A percentile compares a stretch with the other conserved stretches of the same genome.
phyloP scores from a whole-genome alignment of 2,888 invertebrate species.

The Amphipoea oculea region DNA sequence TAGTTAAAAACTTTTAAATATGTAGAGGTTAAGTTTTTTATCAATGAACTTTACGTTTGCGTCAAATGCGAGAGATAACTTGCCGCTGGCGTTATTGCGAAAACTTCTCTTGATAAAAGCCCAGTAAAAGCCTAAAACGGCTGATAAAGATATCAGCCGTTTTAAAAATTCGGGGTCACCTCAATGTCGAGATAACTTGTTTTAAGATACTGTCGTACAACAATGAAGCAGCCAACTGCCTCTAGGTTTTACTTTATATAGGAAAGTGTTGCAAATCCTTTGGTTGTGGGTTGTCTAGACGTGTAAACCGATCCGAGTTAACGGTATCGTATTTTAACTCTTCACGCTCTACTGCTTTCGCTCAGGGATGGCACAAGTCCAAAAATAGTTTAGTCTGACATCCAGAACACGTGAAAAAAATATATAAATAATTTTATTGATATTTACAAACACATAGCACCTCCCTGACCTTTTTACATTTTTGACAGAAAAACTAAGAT shows the following conservation, averaged over 20 bases:
- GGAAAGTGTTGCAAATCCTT: slow-evolving; percentile 66
- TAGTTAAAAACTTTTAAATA: neutral
- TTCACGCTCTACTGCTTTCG: slow-evolving; percentile 72
- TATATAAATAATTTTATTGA: neutral
- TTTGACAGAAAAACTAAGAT: neutral
- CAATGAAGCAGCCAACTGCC: slow-evolving; percentile 20
- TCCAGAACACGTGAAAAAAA: neutral
- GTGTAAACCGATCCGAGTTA: slow-evolving; percentile 74
- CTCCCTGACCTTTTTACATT: neutral
- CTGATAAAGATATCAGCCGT: slow-evolving; percentile 60
- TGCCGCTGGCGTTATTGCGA: slow-evolving; percentile 63
- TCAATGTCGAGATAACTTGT: slow-evolving; percentile 33
- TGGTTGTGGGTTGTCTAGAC: slow-evolving; percentile 67
- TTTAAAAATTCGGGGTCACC: slow-evolving; percentile 67
- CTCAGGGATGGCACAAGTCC: slow-evolving; percentile 70
- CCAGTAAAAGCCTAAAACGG: neutral
- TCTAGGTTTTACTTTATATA: slow-evolving; percentile 63
- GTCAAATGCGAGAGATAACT: slow-evolving; percentile 75
- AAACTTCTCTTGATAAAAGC: slow-evolving; percentile 66
- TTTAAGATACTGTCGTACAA: slow-evolving; percentile 20
- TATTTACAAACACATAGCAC: neutral
- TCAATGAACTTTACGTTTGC: slow-evolving; percentile 74
- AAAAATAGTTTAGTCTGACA: slow-evolving; percentile 21
- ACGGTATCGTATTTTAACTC: slow-evolving; percentile 76
- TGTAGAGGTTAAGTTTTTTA: slow-evolving; percentile 66